A percentile compares a stretch with the other conserved stretches of the same genome.
Evolutionary conservation across 2,797 vertebrate species (phyloP).

Genomic region (Centropyge bicolor): DNA sequence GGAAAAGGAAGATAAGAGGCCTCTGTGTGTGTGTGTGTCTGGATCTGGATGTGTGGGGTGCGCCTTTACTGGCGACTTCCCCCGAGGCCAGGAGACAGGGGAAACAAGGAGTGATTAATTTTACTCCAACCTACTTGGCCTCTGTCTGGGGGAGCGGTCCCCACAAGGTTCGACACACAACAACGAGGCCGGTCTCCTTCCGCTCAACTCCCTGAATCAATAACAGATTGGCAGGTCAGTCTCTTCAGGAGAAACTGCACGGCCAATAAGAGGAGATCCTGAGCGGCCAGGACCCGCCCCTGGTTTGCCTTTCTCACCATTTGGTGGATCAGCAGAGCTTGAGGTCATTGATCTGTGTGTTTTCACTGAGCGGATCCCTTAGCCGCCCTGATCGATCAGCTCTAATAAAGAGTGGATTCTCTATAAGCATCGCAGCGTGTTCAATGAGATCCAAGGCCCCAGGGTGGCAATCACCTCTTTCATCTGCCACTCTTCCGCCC

Average conservation of each 20-base stretch:
- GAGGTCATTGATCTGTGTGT: slow-evolving; percentile 80
- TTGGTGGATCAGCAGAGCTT: slow-evolving; percentile 60
- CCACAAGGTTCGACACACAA: slow-evolving; percentile 57
- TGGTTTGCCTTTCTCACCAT: slow-evolving; percentile 46
- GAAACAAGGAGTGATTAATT: slow-evolving; percentile 86
- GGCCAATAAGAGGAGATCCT: slow-evolving; percentile 59
- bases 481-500: slow-evolving; percentile 34
- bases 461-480: slow-evolving; percentile 53
- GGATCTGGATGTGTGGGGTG: slow-evolving; percentile 68
- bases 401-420: slow-evolving; percentile 75
- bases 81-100: slow-evolving; percentile 70
- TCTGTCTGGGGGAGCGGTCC: slow-evolving; percentile 65
- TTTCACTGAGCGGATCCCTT: slow-evolving; percentile 77
- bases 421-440: slow-evolving; percentile 45
- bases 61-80: slow-evolving; percentile 63
- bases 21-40: slow-evolving; percentile 37
- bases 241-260: slow-evolving; percentile 63
- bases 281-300: slow-evolving; percentile 41
- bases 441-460: slow-evolving; percentile 56
- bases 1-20: slow-evolving; percentile 70
- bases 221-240: slow-evolving; percentile 77
- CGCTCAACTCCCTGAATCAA: slow-evolving; percentile 72
- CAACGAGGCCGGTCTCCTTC: slow-evolving; percentile 56
- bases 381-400: slow-evolving; percentile 64
- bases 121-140: slow-evolving; percentile 76